Percentiles rank a stretch among this genome's conserved stretches.
Evolutionary conservation across 2,888 invertebrate genomes (phyloP).

Genomic region (Plebejus argus): DNA sequence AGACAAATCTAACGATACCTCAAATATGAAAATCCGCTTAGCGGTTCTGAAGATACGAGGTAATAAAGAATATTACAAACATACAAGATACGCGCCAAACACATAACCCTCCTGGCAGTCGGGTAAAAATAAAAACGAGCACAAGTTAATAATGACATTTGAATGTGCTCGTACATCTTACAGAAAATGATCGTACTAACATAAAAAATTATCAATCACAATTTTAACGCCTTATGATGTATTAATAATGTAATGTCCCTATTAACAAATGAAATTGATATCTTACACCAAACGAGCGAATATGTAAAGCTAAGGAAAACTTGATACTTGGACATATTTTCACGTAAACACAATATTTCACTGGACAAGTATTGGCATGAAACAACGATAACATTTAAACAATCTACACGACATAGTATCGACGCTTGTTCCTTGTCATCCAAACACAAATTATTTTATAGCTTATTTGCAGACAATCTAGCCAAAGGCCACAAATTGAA

Average conservation of each 20-base stretch:
- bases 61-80: too few species aligned
- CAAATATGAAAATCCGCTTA: too few species aligned
- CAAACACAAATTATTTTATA: constrained; percentile 29
- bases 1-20: too few species aligned
- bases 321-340: not conserved
- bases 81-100: too few species aligned
- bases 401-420: constrained; percentile 21
- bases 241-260: too few species aligned
- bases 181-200: too few species aligned
- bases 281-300: not conserved
- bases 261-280: not conserved
- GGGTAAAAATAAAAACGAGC: not conserved
- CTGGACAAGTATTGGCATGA: not conserved
- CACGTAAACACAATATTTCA: constrained; percentile 7
- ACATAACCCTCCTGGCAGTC: too few species aligned
- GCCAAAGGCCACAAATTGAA: constrained; percentile 29
- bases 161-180: too few species aligned
- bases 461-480: constrained; percentile 28
- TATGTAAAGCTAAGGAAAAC: not conserved
- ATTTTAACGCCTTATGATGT: too few species aligned
- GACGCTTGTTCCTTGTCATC: constrained; percentile 26
- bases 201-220: too few species aligned
- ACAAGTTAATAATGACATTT: too few species aligned
- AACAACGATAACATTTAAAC: constrained; percentile 21
- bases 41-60: too few species aligned